Conservation (phyloP, 2,888 invertebrate genomes). For the Drosophila melanosoma region DNA sequence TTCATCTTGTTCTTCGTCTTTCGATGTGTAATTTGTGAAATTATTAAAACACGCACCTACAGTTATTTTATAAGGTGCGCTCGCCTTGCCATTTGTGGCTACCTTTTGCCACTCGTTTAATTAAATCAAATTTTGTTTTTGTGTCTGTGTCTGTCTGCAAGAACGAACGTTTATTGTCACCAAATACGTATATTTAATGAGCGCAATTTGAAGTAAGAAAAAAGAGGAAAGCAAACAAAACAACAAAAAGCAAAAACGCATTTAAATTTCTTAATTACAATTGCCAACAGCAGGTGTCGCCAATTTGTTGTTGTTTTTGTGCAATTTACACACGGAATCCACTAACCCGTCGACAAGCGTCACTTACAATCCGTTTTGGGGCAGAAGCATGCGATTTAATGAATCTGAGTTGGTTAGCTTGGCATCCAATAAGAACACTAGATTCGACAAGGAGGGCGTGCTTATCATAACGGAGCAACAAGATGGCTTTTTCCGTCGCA, state of each 20-base stretch:
- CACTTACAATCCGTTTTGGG: constrained; percentile 10
- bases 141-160: constrained; percentile 1
- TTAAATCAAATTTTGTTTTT: constrained; percentile 11
- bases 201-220: constrained; percentile 14
- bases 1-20: constrained; percentile 11
- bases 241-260: constrained; percentile 4
- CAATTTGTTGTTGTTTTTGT: not conserved
- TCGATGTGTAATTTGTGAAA: constrained; percentile 29
- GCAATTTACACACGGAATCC: not conserved
- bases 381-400: constrained; percentile 92
- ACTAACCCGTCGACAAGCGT: not conserved
- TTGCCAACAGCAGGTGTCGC: constrained; percentile 32
- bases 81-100: constrained; percentile 10
- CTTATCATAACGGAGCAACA: constrained; percentile 94
- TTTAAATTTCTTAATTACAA: constrained; percentile 38
- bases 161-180: constrained; percentile 24
- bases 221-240: not conserved
- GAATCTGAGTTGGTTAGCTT: constrained; percentile 93
- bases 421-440: constrained; percentile 94
- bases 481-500: constrained; percentile 95
- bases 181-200: constrained; percentile 16
- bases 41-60: constrained; percentile 48
- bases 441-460: constrained; percentile 96
- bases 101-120: constrained; percentile 23
- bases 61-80: constrained; percentile 40